Evolutionary conservation across 2,113 vertebrate species (phyloP).

Genomic region (Progne subis): DNA sequence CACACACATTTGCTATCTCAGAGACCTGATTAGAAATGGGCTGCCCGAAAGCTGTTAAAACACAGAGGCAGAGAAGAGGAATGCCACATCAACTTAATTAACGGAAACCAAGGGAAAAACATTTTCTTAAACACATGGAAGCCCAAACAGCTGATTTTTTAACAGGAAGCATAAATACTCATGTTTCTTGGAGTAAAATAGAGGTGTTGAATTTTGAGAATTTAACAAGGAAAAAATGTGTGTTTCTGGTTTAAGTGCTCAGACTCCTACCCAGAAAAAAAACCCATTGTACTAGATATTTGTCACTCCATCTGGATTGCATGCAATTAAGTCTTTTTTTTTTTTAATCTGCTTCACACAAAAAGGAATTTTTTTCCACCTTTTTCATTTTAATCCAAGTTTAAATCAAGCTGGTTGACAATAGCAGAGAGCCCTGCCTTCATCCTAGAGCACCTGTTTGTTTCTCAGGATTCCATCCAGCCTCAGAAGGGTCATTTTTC

Average conservation of each 20-base stretch:
- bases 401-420: background rate
- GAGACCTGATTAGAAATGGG: background rate
- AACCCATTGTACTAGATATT: background rate
- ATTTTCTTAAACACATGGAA: background rate
- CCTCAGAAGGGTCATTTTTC: too few relatives aligned
- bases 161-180: conserved; percentile 31
- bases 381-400: background rate
- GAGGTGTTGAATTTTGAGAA: conserved; percentile 36
- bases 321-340: background rate
- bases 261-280: background rate
- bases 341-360: background rate
- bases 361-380: background rate
- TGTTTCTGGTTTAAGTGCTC: background rate
- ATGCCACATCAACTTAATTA: background rate
- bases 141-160: background rate
- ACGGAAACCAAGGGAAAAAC: background rate
- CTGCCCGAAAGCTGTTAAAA: background rate
- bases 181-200: background rate
- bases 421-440: background rate
- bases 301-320: background rate
- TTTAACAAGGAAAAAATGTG: conserved; percentile 31
- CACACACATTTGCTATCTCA: background rate
- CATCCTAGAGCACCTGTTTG: background rate
- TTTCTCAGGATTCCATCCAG: background rate
- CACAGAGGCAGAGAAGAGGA: background rate